phyloP scores from a whole-genome alignment of 1,140 invertebrate species.

The Magallana ariakensis region DNA sequence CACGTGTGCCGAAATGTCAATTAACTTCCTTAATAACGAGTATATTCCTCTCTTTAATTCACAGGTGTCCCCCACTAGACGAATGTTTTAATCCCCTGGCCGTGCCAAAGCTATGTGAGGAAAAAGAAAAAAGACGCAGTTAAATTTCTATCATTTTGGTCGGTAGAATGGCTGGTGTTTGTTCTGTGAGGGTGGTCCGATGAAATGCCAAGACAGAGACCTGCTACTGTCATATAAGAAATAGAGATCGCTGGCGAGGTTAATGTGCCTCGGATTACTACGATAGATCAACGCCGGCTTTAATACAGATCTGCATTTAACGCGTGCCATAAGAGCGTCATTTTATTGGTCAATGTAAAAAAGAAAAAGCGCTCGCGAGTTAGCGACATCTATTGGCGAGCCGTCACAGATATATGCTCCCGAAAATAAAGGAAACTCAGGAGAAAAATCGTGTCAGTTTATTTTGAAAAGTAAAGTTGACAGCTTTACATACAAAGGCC shows the following conservation, averaged over 20 bases:
- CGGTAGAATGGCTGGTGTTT: neutral
- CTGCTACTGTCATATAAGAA: constrained; percentile 17
- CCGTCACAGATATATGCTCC: no score
- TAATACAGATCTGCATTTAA: constrained; percentile 16
- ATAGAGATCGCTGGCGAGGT: constrained; percentile 25
- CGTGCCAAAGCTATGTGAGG: neutral
- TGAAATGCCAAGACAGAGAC: constrained; percentile 13
- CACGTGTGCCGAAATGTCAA: constrained; percentile 14
- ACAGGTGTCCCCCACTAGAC: constrained; percentile 4
- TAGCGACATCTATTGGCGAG: neutral
- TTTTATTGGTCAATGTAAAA: neutral
- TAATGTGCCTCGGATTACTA: constrained; percentile 19
- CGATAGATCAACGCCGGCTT: constrained; percentile 11
- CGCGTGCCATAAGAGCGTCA: constrained; percentile 21
- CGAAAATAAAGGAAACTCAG: neutral
- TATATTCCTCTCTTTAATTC: neutral
- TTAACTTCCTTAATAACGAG: constrained; percentile 20
- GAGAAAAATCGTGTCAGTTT: neutral
- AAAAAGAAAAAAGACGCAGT: neutral
- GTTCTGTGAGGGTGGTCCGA: constrained; percentile 11
- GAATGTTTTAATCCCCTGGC: neutral
- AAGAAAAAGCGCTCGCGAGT: neutral
- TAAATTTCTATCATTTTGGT: constrained; percentile 37
- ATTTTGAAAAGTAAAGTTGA: constrained; percentile 11
- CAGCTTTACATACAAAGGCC: neutral